phyloP scores from a whole-genome alignment of 2,888 invertebrate genomes.

The Meghimatium bilineatum region DNA sequence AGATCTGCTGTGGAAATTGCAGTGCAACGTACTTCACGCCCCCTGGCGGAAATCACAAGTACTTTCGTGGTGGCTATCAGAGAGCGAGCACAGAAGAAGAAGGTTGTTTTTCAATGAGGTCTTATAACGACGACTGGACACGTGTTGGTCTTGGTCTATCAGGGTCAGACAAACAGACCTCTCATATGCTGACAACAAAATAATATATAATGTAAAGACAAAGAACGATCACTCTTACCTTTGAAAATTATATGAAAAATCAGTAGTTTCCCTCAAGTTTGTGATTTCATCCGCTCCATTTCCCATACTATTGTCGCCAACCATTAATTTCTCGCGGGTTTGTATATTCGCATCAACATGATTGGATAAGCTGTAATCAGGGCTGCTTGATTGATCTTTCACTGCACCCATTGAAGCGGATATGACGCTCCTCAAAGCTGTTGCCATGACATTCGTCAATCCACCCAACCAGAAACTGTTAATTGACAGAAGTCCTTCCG shows the following conservation, averaged over 20 bases:
- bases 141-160: too few relatives aligned
- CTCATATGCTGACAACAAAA: too few relatives aligned
- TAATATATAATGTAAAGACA: not conserved
- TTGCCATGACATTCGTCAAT: conserved; percentile 45
- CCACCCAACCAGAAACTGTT: conserved; percentile 53
- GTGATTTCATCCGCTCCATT: too few relatives aligned
- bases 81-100: too few relatives aligned
- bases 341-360: not conserved
- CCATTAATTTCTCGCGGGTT: not conserved
- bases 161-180: too few relatives aligned
- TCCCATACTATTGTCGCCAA: too few relatives aligned
- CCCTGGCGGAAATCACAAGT: too few relatives aligned
- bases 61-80: too few relatives aligned
- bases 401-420: conserved; percentile 19
- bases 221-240: not conserved
- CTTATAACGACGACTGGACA: too few relatives aligned
- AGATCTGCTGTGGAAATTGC: too few relatives aligned
- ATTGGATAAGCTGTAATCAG: not conserved
- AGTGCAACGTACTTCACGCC: too few relatives aligned
- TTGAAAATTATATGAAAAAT: conserved; percentile 13
- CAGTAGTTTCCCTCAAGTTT: not conserved
- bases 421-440: conserved; percentile 35
- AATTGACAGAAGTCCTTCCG: conserved; percentile 59
- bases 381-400: not conserved
- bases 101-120: too few relatives aligned